Conservation (phyloP, 2,888 invertebrate genomes). For the Protodeltote pygarga region DNA sequence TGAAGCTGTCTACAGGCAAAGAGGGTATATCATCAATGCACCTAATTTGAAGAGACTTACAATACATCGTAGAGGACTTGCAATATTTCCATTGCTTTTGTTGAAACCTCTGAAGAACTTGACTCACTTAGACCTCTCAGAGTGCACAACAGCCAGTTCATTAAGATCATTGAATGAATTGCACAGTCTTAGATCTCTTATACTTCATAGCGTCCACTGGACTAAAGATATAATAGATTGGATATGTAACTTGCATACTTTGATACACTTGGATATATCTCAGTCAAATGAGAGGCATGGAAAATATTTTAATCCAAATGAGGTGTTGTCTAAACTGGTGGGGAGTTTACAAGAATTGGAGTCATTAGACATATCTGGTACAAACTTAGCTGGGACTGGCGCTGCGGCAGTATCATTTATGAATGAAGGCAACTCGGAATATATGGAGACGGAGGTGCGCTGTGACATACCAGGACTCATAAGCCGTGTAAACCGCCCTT, state of each 20-base stretch:
- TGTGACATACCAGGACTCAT: slow-evolving; percentile 96
- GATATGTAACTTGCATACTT: slow-evolving; percentile 85
- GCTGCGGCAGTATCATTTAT: slow-evolving; percentile 85
- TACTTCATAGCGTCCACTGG: slow-evolving; percentile 93
- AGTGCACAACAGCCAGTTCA: slow-evolving; percentile 88
- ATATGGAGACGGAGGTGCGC: slow-evolving; percentile 66
- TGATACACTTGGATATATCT: slow-evolving; percentile 94
- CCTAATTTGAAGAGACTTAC: slow-evolving; percentile 88
- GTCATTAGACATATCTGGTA: slow-evolving; percentile 97
- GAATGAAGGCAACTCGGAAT: slow-evolving; percentile 48
- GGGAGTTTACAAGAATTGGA: slow-evolving; percentile 91
- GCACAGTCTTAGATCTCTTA: slow-evolving; percentile 90
- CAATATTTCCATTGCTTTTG: slow-evolving; percentile 84
- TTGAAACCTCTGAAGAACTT: slow-evolving; percentile 88
- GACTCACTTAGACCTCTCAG: slow-evolving; percentile 91
- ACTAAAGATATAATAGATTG: slow-evolving; percentile 88
- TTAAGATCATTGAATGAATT: slow-evolving; percentile 90
- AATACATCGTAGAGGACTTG: slow-evolving; percentile 82
- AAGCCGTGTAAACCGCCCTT: slow-evolving; percentile 90
- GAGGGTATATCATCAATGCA: slow-evolving; percentile 86
- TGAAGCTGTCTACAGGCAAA: slow-evolving; percentile 68
- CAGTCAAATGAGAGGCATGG: slow-evolving; percentile 91
- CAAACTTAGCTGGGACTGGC: slow-evolving; percentile 96
- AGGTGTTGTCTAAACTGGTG: slow-evolving; percentile 90
- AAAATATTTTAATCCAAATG: slow-evolving; percentile 91